phyloP scores from a whole-genome alignment of 2,797 vertebrate species.

The Notolepis coatsorum region DNA sequence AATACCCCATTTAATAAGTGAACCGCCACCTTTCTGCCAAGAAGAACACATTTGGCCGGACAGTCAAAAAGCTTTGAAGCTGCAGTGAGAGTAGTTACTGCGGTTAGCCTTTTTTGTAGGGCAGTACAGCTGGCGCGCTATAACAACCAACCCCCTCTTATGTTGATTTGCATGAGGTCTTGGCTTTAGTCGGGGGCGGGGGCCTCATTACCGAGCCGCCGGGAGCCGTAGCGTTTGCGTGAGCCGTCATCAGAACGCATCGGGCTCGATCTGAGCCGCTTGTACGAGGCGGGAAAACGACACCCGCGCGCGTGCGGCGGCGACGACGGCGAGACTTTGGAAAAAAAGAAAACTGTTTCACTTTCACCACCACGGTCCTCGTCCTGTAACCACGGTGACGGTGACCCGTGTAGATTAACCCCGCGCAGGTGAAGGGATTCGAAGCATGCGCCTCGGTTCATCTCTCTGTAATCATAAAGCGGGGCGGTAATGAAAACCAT shows the following conservation, averaged over 20 bases:
- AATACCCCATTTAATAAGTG: no score
- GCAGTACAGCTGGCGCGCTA: slow-evolving; percentile 40
- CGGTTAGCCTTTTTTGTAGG: no score
- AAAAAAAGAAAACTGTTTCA: no score
- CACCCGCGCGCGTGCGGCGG: not conserved
- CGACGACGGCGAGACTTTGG: not conserved
- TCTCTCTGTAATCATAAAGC: slow-evolving; percentile 53
- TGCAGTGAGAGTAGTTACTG: no score
- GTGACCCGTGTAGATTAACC: slow-evolving; percentile 38
- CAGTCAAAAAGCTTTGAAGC: no score
- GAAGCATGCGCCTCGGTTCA: slow-evolving; percentile 31
- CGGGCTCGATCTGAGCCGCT: not conserved
- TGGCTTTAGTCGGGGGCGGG: slow-evolving; percentile 6
- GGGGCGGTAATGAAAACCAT: slow-evolving; percentile 60
- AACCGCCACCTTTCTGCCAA: no score
- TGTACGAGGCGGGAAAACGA: not conserved
- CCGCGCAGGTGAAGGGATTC: slow-evolving; percentile 36
- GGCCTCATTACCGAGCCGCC: slow-evolving; percentile 52
- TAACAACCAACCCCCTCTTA: slow-evolving; percentile 37
- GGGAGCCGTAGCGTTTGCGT: slow-evolving; percentile 7
- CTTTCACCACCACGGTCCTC: not conserved
- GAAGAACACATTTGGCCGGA: no score
- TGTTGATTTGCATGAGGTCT: slow-evolving; percentile 55
- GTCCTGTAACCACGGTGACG: slow-evolving; percentile 22
- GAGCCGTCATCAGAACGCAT: slow-evolving; percentile 28